A percentile compares a stretch with the other conserved stretches of the same genome.
These are phyloP conservation scores for Eulimnadia texana DNA, from an alignment of 1,140 invertebrate species.

Conservation along the genomic window DNA sequence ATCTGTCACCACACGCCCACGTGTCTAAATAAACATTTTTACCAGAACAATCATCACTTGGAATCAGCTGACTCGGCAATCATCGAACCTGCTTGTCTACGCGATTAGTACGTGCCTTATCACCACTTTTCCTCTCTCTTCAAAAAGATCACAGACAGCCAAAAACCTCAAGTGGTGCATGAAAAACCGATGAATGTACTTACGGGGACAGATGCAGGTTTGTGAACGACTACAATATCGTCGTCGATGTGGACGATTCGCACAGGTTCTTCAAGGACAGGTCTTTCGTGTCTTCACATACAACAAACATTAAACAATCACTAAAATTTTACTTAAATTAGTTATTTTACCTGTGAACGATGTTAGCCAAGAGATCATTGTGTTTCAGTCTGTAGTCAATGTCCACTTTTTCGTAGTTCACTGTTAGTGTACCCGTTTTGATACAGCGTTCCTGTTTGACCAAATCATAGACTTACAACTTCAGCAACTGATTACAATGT, in stretches of 20 bases:
- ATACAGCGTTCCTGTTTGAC: constrained; percentile 60
- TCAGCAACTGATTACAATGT: not conserved
- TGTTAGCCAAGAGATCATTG: constrained; percentile 86
- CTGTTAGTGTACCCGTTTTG: constrained; percentile 73
- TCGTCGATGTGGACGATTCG: constrained; percentile 93
- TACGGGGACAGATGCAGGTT: constrained; percentile 96
- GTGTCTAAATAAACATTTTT: too few species aligned
- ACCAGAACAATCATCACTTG: too few species aligned
- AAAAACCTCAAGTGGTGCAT: too few species aligned
- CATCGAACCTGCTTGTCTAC: too few species aligned
- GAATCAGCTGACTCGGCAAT: too few species aligned
- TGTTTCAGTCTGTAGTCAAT: constrained; percentile 83
- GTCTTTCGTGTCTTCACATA: constrained; percentile 89
- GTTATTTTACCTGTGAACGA: constrained; percentile 73
- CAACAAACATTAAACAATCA: constrained; percentile 17
- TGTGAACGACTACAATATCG: constrained; percentile 97
- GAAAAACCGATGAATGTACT: constrained; percentile 24
- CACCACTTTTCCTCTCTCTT: too few species aligned
- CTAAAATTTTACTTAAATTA: not conserved
- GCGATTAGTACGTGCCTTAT: too few species aligned
- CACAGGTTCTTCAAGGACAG: constrained; percentile 82
- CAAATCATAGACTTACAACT: not conserved
- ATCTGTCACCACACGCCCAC: too few species aligned
- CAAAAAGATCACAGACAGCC: too few species aligned
- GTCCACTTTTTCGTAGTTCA: constrained; percentile 86